Conservation (phyloP, 2,113 vertebrate species). For the Andinoacara biseriatus region DNA sequence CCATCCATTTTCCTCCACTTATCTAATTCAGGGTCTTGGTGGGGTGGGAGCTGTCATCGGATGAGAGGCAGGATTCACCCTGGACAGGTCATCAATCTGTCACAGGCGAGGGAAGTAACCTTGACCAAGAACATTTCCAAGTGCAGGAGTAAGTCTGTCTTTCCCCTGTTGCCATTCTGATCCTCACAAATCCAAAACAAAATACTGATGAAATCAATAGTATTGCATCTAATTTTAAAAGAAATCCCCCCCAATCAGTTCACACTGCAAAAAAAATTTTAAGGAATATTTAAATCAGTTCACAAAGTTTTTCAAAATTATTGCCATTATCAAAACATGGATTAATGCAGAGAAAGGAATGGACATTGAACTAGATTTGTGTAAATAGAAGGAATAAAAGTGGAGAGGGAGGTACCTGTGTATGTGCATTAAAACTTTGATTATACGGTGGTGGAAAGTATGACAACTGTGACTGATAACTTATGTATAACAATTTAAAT, state of each 20-base stretch:
- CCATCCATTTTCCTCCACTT: background rate
- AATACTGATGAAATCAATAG: background rate
- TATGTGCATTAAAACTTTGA: background rate
- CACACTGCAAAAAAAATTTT: background rate
- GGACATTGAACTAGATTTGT: background rate
- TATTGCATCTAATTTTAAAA: background rate
- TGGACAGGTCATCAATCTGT: background rate
- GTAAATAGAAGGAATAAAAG: background rate
- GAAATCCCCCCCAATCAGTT: background rate
- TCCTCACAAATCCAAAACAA: background rate
- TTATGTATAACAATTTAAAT: background rate
- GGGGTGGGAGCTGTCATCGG: background rate
- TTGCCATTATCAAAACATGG: background rate
- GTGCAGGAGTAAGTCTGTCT: background rate
- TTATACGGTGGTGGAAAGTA: background rate
- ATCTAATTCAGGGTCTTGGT: background rate
- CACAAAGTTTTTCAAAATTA: background rate
- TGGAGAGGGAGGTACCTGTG: no score
- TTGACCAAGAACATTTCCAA: background rate
- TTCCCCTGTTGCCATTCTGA: background rate
- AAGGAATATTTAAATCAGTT: background rate
- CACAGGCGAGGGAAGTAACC: background rate
- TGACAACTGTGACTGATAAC: background rate
- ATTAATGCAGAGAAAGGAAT: background rate
- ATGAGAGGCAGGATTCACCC: background rate